Evolutionary conservation across 2,113 vertebrate species (phyloP).

Genomic region (Picathartes gymnocephalus): DNA sequence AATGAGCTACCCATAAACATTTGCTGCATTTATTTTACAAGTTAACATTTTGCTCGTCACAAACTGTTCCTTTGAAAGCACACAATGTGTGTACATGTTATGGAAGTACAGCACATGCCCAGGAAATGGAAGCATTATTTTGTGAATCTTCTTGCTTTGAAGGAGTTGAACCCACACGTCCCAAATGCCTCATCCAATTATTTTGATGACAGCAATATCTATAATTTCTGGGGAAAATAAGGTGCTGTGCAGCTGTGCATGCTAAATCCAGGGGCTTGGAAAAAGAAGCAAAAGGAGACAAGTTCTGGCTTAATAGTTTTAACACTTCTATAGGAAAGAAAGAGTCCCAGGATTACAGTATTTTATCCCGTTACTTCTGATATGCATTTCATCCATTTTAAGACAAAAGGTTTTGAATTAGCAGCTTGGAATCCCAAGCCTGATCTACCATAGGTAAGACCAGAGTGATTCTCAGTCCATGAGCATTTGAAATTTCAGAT

Average conservation of each 20-base stretch:
- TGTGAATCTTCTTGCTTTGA: not conserved
- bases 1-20: conserved; percentile 35
- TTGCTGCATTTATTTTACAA: conserved; percentile 32
- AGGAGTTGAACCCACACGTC: not conserved
- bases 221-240: conserved; percentile 14
- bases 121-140: not conserved
- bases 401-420: not conserved
- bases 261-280: not conserved
- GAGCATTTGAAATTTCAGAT: not conserved
- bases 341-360: not conserved
- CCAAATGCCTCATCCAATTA: not conserved
- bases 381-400: not conserved
- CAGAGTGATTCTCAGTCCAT: not conserved
- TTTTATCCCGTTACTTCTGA: not conserved
- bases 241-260: not conserved
- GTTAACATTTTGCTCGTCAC: not conserved
- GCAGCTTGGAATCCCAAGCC: not conserved
- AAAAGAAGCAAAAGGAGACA: not conserved
- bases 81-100: not conserved
- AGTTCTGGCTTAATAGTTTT: not conserved
- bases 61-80: conserved; percentile 24
- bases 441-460: not conserved
- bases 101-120: not conserved
- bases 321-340: not conserved
- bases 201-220: not conserved